A percentile compares a stretch with the other conserved stretches of the same genome.
These are phyloP conservation scores for Drosophila mojavensis DNA, from an alignment of 1,140 invertebrate species.

Conservation along the genomic window DNA sequence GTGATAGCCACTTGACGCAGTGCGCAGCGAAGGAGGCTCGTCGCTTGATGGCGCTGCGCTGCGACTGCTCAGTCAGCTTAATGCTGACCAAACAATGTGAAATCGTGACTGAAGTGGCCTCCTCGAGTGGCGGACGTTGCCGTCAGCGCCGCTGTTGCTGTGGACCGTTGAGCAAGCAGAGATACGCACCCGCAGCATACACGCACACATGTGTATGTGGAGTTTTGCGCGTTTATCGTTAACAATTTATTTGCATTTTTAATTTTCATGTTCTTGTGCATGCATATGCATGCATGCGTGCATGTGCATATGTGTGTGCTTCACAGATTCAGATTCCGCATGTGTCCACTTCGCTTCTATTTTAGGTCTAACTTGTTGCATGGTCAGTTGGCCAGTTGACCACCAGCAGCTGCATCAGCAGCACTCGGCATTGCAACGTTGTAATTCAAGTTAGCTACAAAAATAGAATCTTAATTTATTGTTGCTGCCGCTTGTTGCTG, in stretches of 20 bases:
- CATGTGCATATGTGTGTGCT: conserved; percentile 4
- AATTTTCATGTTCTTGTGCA: conserved; percentile 67
- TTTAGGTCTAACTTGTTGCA: conserved; percentile 79
- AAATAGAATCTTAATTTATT: conserved; percentile 82
- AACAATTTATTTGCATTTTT: conserved; percentile 83
- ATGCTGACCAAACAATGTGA: conserved; percentile 46
- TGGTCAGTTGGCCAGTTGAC: conserved; percentile 32
- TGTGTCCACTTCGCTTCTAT: conserved; percentile 60
- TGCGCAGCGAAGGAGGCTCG: conserved; percentile 68
- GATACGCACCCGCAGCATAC: conserved; percentile 7
- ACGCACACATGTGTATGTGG: conserved; percentile 48
- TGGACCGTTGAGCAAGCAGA: not conserved
- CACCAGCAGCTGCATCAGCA: conserved; percentile 13
- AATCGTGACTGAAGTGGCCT: conserved; percentile 80
- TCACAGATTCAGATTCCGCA: conserved; percentile 27
- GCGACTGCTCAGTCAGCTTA: conserved; percentile 51
- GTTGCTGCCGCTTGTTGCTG: conserved; percentile 44
- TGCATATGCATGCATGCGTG: conserved; percentile 2
- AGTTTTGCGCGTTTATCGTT: conserved; percentile 77
- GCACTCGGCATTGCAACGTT: conserved; percentile 29
- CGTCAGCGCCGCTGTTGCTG: conserved; percentile 9
- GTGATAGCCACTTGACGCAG: conserved; percentile 56
- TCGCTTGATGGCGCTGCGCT: conserved; percentile 54
- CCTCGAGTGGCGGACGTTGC: conserved; percentile 58
- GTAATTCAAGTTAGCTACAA: conserved; percentile 80